A percentile compares a stretch with the other conserved stretches of the same genome.
phyloP scores from a whole-genome alignment of 2,888 invertebrate species.

The Brenthis hecate region DNA sequence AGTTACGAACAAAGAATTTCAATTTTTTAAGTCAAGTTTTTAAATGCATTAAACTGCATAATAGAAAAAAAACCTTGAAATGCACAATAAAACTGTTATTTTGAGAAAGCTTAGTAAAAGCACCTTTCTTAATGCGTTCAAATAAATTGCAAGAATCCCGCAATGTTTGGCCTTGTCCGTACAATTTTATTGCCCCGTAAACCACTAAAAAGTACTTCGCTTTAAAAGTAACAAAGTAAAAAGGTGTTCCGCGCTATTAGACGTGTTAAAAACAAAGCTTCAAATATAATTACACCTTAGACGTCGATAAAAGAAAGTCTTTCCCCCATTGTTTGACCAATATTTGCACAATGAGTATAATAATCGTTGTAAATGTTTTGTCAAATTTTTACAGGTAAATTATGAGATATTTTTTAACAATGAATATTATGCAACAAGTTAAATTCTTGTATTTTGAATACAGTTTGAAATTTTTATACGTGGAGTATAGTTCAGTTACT shows the following conservation, averaged over 20 bases:
- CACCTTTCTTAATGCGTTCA: conserved; percentile 49
- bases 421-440: conserved; percentile 35
- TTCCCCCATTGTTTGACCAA: conserved; percentile 63
- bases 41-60: conserved; percentile 67
- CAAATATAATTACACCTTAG: conserved; percentile 70
- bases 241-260: conserved; percentile 71
- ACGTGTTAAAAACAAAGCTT: conserved; percentile 66
- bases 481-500: conserved; percentile 20
- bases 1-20: conserved; percentile 56
- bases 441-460: conserved; percentile 25
- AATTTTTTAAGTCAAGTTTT: conserved; percentile 52
- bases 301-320: conserved; percentile 71
- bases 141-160: conserved; percentile 60
- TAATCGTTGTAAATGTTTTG: conserved; percentile 60
- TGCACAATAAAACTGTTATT: conserved; percentile 41
- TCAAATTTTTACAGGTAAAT: conserved; percentile 61
- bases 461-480: conserved; percentile 38
- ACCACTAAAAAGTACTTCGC: conserved; percentile 77
- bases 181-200: conserved; percentile 75
- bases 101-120: conserved; percentile 44
- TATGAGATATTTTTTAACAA: conserved; percentile 48
- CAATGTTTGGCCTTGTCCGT: conserved; percentile 77
- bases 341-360: conserved; percentile 59
- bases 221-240: conserved; percentile 63
- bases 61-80: conserved; percentile 42